Evolutionary conservation across 2,113 vertebrate species (phyloP), one percentile per base, ranked within the genome.

Genomic region (Thunnus thynnus): DNA sequence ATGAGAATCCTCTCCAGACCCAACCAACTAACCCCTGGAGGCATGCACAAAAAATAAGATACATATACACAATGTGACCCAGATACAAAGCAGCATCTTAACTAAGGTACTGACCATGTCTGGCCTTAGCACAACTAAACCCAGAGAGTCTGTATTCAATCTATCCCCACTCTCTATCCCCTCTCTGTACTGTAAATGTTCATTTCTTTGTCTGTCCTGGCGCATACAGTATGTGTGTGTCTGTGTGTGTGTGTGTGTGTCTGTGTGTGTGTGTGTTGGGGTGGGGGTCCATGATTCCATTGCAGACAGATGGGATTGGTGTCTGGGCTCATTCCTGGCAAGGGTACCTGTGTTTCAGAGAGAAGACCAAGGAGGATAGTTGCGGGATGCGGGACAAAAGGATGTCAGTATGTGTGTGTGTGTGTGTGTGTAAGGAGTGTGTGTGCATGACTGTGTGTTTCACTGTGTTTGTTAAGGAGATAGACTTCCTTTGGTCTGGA

Each of bases 1-100:
- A 67, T 72, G 57, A 81, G 80, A 93, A 92, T 90, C 84, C 82
- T 88, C 85, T 88, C 75, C 79, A 92, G 87, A 84, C 64, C 54
- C 48, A n/a, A 87, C 56, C 68, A 47, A 78, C 67, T 61, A 72
- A 66, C 67, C 71, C 72, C 79, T 6, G 1, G 76, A 87, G 77
- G 81, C 74, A 76, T 36, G 41, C 44, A 76, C 78, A 83, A 62
- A 87, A 80, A 71, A 51, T 47, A 71, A 71, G 51, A 81, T 68
- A 76, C 54, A 83, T 77, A 82, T 71, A 84, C 67, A 88, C 76
- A 72, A 51, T 50, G 16, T 86, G 86, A 86, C 86, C 81, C 70
- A 85, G 56, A 84, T 88, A 79, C 57, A 58, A 50, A 60, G 73
- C 58, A 84, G 47, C 52, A 70, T 87, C 82, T 62, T 77, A 77